A percentile compares a stretch with the other conserved stretches of the same genome.
Evolutionary conservation across 1,140 invertebrate species (phyloP).

Genomic region (Daktulosphaira vitifoliae): DNA sequence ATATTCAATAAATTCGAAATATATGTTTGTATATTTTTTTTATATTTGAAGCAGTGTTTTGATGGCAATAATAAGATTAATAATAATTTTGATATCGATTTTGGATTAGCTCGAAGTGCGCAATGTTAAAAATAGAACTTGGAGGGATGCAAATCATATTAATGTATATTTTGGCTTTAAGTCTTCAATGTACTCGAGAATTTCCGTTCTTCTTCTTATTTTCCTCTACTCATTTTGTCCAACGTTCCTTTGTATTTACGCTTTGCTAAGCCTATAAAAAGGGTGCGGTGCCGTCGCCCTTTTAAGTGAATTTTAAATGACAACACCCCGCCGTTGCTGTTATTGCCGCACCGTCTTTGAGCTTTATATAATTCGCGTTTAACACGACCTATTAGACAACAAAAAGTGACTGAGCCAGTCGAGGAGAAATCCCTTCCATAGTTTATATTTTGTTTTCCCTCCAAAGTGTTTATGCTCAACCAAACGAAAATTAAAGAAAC

Average conservation of each 20-base stretch:
- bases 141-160: slow-evolving; percentile 29
- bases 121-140: no score
- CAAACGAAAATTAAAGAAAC: no score
- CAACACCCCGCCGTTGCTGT: slow-evolving; percentile 7
- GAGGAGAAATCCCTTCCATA: neutral
- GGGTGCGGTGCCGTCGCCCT: slow-evolving; percentile 5
- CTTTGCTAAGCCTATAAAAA: slow-evolving; percentile 31
- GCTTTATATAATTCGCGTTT: slow-evolving; percentile 27
- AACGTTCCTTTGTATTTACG: slow-evolving; percentile 28
- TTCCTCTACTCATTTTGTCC: slow-evolving; percentile 7
- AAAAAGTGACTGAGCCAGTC: neutral
- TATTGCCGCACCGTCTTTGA: neutral
- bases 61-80: no score
- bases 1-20: slow-evolving; percentile 30
- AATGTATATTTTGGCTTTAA: slow-evolving; percentile 26
- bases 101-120: no score
- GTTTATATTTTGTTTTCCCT: neutral
- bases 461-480: neutral
- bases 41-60: no score
- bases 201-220: neutral
- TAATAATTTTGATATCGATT: no score
- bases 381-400: slow-evolving; percentile 26
- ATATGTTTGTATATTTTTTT: neutral
- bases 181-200: neutral
- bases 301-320: slow-evolving; percentile 34